A percentile compares a stretch with the other conserved stretches of the same genome.
Conservation (phyloP, 2,113 vertebrate species). For the Saimiri boliviensis region DNA sequence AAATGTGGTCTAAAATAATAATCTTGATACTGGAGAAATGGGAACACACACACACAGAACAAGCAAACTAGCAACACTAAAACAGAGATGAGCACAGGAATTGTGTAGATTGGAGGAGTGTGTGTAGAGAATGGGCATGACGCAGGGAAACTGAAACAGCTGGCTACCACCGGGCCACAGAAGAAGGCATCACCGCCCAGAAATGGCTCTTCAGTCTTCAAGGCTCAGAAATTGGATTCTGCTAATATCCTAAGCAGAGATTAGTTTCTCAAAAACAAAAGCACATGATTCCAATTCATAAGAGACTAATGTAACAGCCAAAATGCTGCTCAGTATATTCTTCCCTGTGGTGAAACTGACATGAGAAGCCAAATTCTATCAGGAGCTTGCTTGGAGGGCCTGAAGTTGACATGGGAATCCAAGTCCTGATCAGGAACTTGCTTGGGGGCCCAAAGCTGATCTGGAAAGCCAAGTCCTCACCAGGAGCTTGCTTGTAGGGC, state of each 20-base stretch:
- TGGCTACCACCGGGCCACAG: not conserved
- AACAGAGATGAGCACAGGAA: not conserved
- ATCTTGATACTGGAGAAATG: not conserved
- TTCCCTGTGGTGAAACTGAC: conserved; percentile 42
- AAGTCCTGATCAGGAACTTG: not conserved
- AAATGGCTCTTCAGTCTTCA: not conserved
- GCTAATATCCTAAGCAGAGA: not conserved
- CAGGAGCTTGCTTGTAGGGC: not conserved
- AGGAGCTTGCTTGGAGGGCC: not conserved
- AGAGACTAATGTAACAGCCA: conserved; percentile 10
- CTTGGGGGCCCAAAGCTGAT: not conserved
- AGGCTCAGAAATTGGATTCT: conserved; percentile 15
- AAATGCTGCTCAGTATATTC: not conserved
- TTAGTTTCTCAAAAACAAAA: conserved; percentile 56
- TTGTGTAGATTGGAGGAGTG: not conserved
- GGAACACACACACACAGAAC: conserved; percentile 28
- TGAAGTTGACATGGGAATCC: conserved; percentile 13
- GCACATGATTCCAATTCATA: conserved; percentile 25
- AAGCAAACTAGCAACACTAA: not conserved
- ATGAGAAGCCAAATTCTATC: conserved; percentile 36
- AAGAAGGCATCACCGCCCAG: not conserved
- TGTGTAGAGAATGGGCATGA: not conserved
- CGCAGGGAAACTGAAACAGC: no score
- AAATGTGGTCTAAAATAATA: conserved; percentile 8
- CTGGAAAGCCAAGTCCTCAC: conserved; percentile 34